phyloP scores from a whole-genome alignment of 92 coral and sea anemone species.

The Actinostola sp. region DNA sequence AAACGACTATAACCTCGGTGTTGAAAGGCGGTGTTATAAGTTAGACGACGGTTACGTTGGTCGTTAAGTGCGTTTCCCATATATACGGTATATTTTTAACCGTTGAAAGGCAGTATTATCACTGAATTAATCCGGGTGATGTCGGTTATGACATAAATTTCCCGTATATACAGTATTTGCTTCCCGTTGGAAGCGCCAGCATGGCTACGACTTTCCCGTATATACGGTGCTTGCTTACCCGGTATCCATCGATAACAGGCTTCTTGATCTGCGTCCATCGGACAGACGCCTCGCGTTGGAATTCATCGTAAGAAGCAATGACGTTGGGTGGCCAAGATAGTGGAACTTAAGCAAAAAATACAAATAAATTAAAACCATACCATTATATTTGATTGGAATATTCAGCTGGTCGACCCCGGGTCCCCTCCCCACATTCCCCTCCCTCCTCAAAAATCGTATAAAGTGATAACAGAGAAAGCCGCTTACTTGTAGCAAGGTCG shows the following conservation, averaged over 20 bases:
- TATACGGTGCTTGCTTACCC: conserved; percentile 49
- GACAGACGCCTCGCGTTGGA: conserved; percentile 54
- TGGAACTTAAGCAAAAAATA: conserved; percentile 62
- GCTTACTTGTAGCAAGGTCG: conserved; percentile 79
- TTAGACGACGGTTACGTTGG: no score
- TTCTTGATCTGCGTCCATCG: conserved; percentile 65
- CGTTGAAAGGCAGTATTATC: no score
- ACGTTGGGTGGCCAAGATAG: conserved; percentile 63
- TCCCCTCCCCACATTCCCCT: not conserved
- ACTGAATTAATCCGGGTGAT: no score
- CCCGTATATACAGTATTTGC: no score
- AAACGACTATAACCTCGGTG: no score
- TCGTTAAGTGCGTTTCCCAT: no score
- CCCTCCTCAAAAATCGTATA: no score
- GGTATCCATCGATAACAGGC: conserved; percentile 76
- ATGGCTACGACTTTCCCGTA: not conserved
- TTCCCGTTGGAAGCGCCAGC: not conserved
- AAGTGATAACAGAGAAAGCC: not conserved
- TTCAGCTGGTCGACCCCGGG: not conserved
- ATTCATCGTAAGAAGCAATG: conserved; percentile 54
- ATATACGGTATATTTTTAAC: not conserved
- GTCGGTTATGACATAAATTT: no score
- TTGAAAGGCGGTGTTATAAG: no score
- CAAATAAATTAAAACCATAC: not conserved
- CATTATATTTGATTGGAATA: not conserved